Percentiles rank a stretch among this genome's conserved stretches.
phyloP scores from a whole-genome alignment of 2,797 vertebrate genomes.

The Tenualosa thibaudeaui region DNA sequence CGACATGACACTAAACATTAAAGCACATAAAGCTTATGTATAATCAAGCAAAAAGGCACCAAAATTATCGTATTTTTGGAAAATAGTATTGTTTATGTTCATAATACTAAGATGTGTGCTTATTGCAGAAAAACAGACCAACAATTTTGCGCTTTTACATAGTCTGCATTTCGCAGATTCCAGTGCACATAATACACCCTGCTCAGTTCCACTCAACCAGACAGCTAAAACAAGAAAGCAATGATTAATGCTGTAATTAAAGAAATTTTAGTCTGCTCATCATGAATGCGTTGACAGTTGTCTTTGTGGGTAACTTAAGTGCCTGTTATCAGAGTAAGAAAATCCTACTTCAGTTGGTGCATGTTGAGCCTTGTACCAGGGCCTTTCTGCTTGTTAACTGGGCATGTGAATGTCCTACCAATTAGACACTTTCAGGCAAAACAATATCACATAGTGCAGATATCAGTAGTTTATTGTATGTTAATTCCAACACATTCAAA shows the following conservation, averaged over 20 bases:
- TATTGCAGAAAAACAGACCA: too few species aligned
- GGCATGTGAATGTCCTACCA: background rate
- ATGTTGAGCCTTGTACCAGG: background rate
- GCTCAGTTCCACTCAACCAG: background rate
- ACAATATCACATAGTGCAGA: slow-evolving; percentile 83
- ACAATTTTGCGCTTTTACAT: too few species aligned
- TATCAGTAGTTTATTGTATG: slow-evolving; percentile 98
- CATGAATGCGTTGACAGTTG: background rate
- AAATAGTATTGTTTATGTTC: background rate
- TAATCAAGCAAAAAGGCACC: background rate
- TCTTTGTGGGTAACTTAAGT: slow-evolving; percentile 13
- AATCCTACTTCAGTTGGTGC: background rate
- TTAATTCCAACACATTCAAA: slow-evolving; percentile 97
- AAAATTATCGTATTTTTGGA: background rate
- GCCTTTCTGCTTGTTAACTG: background rate
- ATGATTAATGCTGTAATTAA: background rate
- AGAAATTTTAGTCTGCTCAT: background rate
- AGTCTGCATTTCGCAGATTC: background rate
- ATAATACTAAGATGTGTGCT: too few species aligned
- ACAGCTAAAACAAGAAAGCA: background rate
- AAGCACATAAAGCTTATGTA: too few species aligned
- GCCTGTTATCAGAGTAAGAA: background rate
- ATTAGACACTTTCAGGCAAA: background rate
- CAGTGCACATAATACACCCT: background rate
- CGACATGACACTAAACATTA: background rate